Evolutionary conservation across 2,113 vertebrate genomes (phyloP), one percentile per base, ranked within the genome.

Genomic region (Percina caprodes): DNA sequence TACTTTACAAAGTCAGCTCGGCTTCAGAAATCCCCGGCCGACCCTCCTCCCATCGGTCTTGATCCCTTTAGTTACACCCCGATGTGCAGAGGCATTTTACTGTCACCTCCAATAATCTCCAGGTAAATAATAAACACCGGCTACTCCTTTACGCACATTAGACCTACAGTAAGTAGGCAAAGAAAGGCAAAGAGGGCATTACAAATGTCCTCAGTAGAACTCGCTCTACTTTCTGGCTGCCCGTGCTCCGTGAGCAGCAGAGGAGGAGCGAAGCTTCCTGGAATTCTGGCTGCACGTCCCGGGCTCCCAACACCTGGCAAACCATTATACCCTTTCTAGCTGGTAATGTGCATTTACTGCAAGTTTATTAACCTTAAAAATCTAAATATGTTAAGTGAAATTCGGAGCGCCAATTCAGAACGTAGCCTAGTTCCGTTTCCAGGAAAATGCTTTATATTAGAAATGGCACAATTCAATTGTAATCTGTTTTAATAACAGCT

Each of bases 11-110:
- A 70, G 68, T 48, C 23, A 7, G 35, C 11, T 74, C 71, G 23
- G 52, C 75, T 74, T 77, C 73, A 78, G 35, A 86, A 86, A 89
- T 80, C 86, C 80, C 77, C 48, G 19, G 26, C 51, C n/a, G 42
- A 82, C 55, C 78, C 89, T 71, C 83, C 81, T 81, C 90, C 86
- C 86, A 78, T 84, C 60, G 33, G 42, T 6, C 35, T 15, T 68
- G 77, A 93, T 89, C 83, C 87, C 54, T 62, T 71, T 70, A 52
- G 82, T 83, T 80, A 88, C 91, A 90, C 88, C 78, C 48, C 30
- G 16, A 10, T 90, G 77, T 85, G 66, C 71, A 76, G 63, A 88
- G 51, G 77, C 42, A 13, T 90, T 74, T 46, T 62, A 7, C 49
- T 45, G 60, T 78, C 71, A 69, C 59, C 69, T 60, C 13, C 65